Evolutionary conservation across 2,113 vertebrate species (phyloP), one percentile per base, ranked within the genome.

Genomic region (Oostethus manadensis): DNA sequence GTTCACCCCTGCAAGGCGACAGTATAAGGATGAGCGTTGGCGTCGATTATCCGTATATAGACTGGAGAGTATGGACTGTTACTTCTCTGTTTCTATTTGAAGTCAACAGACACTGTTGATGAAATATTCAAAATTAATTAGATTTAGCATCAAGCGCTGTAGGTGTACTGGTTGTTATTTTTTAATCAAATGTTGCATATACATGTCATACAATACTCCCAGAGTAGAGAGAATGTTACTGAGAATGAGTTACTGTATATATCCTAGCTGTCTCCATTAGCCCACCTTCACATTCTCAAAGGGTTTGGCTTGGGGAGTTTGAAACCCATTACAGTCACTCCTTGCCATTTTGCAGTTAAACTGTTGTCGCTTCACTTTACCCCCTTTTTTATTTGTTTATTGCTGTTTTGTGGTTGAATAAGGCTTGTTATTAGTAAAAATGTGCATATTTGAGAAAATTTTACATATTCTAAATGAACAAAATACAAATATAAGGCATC

Each of bases 1-100:
- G 50, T 75, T 84, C 73, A 83, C 77, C 68, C 68, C 72, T 62
- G 59, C 72, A 55, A 66, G 62, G 70, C 55, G 35, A 62, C 57
- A 54, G 47, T 21, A 26, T 63, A 59, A 57, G 54, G 57, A 33
- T 55, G 58, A 56, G 54, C 67, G 46, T 58, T 60, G n/a, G 22
- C 10, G 54, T 62, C 18, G 50, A 10, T 15, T 35, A 43, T 53
- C 57, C 45, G 48, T 58, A 56, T 68, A 40, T 49, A 48, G 47
- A 63, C 46, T 16, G 33, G 3, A 56, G 42, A 44, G 48, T 50
- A 58, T 15, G 50, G 17, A 68, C 51, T 58, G 26, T 54, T 40
- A 58, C 71, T 54, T 5, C 23, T 55, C 33, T 3, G n/a, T 8
- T 46, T 58, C 49, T 64, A 10, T 59, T 71, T 7, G 22, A 67